Evolutionary conservation across 1,140 invertebrate genomes (phyloP).

Genomic region (Sminthurinus signatus): DNA sequence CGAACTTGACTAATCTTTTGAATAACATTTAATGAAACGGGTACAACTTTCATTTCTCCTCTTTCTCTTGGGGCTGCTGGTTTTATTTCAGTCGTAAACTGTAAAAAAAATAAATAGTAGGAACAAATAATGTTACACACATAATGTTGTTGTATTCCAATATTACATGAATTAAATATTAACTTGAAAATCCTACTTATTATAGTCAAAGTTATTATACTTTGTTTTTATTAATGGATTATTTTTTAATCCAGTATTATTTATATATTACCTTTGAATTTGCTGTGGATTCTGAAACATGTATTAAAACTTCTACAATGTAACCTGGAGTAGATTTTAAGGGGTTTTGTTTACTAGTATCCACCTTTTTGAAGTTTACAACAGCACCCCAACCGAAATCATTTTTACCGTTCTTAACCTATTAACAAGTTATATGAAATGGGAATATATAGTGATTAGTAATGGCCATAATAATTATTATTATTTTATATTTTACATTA

Average conservation of each 20-base stretch:
- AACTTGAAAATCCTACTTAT: too few relatives aligned
- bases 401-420: constrained; percentile 76
- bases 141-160: too few relatives aligned
- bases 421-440: constrained; percentile 24
- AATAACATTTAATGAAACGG: constrained; percentile 73
- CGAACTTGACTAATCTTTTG: constrained; percentile 82
- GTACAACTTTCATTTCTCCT: constrained; percentile 84
- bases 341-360: constrained; percentile 46
- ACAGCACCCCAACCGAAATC: constrained; percentile 96
- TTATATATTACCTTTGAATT: constrained; percentile 48
- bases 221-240: too few relatives aligned
- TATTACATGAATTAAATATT: too few relatives aligned
- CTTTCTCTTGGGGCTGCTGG: constrained; percentile 48
- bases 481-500: too few relatives aligned
- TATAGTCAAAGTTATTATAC: too few relatives aligned
- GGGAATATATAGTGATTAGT: neutral
- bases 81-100: constrained; percentile 21
- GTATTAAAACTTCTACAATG: constrained; percentile 74
- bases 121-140: too few relatives aligned
- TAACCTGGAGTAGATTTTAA: constrained; percentile 49
- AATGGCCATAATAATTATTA: neutral
- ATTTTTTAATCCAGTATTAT: too few relatives aligned
- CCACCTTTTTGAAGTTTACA: constrained; percentile 80
- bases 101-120: constrained; percentile 40
- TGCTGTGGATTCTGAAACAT: constrained; percentile 58